Evolutionary conservation across 2,113 vertebrate genomes (phyloP), one percentile per base, ranked within the genome.

Genomic region (Tapirus terrestris): DNA sequence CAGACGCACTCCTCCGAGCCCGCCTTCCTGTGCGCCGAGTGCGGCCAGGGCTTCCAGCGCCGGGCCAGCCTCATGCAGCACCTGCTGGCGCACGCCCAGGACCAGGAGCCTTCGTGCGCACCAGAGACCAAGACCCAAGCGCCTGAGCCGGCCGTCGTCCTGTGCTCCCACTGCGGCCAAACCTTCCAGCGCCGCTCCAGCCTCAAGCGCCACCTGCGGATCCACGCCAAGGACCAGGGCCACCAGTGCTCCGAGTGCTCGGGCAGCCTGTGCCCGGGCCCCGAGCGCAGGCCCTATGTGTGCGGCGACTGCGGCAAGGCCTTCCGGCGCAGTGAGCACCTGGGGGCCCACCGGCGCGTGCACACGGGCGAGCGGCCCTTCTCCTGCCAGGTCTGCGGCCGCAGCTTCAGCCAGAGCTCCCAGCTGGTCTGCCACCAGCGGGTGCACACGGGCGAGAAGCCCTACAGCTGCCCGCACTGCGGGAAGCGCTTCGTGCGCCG

Each of bases 261-360:
- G 0, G 29, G 83, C 39, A 68, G 75, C 82, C 92, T 45, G 56
- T 76, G 51, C 3, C 75, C 61, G 0, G 27, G 17, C 20, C 56
- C 94, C 0, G 97, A 98, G 56, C 79, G 70, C 25, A 85, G 97
- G 39, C 98, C 98, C 2, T 98, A 99, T 48, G 98, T 80, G 90
- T 99, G 99, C 96, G 85, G 97, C 0, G 99, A 99, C 25, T 99
- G 99, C 2, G 98, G 99, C 5, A 99, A 99, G 95, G 98, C 98
- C 72, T 99, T 99, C 97, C 98, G 98, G 6, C 99, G 99, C 20
- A 98, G 98, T 16, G 99, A 99, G 48, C 99, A 99, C 75, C 98
- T 99, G 10, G 98, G 98, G 94, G 97, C 98, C 5, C 99, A 99
- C 96, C 96, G 98, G 58, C 99, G 98, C 3, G 99, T 99, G 43